Conservation (phyloP, 2,113 vertebrate genomes). For the Onychostoma macrolepis region DNA sequence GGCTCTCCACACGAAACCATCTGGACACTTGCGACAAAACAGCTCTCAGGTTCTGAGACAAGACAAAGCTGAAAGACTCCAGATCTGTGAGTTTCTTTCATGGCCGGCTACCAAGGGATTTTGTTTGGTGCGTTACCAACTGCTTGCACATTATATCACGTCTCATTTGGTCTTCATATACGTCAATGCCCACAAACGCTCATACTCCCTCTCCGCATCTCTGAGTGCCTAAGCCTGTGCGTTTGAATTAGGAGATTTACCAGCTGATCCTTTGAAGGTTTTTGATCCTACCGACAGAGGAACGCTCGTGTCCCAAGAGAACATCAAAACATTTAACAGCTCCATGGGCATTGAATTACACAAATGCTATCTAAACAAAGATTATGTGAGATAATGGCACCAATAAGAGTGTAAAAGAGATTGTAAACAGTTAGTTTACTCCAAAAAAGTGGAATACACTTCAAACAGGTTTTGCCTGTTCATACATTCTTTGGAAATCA, state of each 20-base stretch:
- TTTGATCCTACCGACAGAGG: slow-evolving; percentile 23
- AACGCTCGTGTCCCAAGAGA: background rate
- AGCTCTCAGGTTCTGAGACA: slow-evolving; percentile 19
- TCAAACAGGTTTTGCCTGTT: background rate
- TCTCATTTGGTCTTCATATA: slow-evolving; percentile 12
- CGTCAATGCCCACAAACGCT: background rate
- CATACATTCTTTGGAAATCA: background rate
- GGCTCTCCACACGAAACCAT: slow-evolving; percentile 20
- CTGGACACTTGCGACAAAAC: slow-evolving; percentile 35
- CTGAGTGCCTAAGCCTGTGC: background rate
- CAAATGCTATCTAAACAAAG: slow-evolving; percentile 10
- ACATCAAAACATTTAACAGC: background rate
- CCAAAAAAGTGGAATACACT: background rate
- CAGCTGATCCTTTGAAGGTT: slow-evolving; percentile 23
- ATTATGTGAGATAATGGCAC: background rate
- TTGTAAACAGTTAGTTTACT: background rate
- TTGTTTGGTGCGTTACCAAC: slow-evolving; percentile 1
- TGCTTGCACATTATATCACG: slow-evolving; percentile 26
- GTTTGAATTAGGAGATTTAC: slow-evolving; percentile 42
- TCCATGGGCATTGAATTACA: background rate
- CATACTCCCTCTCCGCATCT: background rate
- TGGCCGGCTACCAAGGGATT: slow-evolving; percentile 1
- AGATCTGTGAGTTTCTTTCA: slow-evolving; percentile 31
- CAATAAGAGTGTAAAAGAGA: background rate
- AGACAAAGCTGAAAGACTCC: slow-evolving; percentile 11